Conservation (phyloP, 2,797 vertebrate species). For the Hephaestus fuliginosus region DNA sequence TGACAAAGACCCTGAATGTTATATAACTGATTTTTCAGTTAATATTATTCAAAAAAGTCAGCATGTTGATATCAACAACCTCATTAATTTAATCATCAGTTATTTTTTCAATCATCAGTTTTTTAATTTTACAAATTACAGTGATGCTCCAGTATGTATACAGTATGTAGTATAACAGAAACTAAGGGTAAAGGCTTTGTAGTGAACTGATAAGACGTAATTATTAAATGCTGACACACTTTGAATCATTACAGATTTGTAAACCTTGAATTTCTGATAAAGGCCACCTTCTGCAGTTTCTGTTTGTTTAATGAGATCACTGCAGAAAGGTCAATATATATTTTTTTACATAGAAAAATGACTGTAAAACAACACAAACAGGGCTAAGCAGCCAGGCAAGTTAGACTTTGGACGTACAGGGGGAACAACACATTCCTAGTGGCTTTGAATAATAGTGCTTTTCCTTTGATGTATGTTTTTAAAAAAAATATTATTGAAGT, state of each 20-base stretch:
- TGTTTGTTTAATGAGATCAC: not conserved
- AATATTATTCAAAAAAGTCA: not conserved
- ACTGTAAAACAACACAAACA: not conserved
- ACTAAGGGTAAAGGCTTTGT: not conserved
- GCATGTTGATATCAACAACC: not conserved
- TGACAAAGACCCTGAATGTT: not conserved
- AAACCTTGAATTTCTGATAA: not conserved
- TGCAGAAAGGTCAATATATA: not conserved
- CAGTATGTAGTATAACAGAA: not conserved
- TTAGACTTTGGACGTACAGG: not conserved
- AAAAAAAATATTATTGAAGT: slow-evolving; percentile 8
- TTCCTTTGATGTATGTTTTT: slow-evolving; percentile 29
- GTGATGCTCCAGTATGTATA: not conserved
- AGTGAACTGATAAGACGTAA: not conserved
- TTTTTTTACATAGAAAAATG: not conserved
- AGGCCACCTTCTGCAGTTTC: not conserved
- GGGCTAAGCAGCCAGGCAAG: not conserved
- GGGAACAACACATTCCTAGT: not conserved
- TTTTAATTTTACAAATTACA: not conserved
- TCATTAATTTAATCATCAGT: not conserved
- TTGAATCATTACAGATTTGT: not conserved
- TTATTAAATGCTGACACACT: not conserved
- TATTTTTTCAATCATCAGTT: not conserved
- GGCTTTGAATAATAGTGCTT: slow-evolving; percentile 10
- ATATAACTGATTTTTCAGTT: not conserved